Conservation (phyloP, 37 sponge, comb jelly and placozoan genomes). For the Chondrilla cf. caribensis region DNA sequence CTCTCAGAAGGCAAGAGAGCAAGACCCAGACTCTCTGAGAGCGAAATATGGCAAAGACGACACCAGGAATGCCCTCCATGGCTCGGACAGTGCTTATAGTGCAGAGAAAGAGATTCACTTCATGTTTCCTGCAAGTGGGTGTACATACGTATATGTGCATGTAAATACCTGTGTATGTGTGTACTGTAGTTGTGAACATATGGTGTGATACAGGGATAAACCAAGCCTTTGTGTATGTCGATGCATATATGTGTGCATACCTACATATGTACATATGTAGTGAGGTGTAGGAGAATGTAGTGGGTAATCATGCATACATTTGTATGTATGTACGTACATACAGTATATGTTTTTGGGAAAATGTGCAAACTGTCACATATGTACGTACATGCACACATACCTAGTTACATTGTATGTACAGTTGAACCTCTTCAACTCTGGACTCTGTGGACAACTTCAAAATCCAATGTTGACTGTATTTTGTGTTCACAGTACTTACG, state of each 20-base stretch:
- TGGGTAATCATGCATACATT: not conserved
- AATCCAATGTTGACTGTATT: too few species aligned
- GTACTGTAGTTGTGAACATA: not conserved
- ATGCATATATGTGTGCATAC: not conserved
- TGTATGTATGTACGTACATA: not conserved
- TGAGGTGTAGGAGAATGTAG: not conserved
- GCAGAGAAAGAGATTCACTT: slow-evolving; percentile 95
- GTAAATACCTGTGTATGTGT: not conserved
- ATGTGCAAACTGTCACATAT: not conserved
- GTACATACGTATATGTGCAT: not conserved
- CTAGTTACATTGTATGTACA: too few species aligned
- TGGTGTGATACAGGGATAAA: too few species aligned
- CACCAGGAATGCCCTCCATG: slow-evolving; percentile 88
- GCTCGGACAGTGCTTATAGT: slow-evolving; percentile 76
- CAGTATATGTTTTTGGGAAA: not conserved
- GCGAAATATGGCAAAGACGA: slow-evolving; percentile 89
- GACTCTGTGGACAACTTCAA: too few species aligned
- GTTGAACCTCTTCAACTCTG: too few species aligned
- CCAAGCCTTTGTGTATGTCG: too few species aligned
- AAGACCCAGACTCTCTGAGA: slow-evolving; percentile 62
- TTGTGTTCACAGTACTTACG: too few species aligned
- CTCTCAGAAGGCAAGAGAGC: slow-evolving; percentile 52
- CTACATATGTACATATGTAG: not conserved
- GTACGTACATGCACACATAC: not conserved
- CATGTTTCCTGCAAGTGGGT: slow-evolving; percentile 84